Base-by-base conservation (phyloP, 2,113 vertebrate species). In the Echinops telfairi region DNA sequence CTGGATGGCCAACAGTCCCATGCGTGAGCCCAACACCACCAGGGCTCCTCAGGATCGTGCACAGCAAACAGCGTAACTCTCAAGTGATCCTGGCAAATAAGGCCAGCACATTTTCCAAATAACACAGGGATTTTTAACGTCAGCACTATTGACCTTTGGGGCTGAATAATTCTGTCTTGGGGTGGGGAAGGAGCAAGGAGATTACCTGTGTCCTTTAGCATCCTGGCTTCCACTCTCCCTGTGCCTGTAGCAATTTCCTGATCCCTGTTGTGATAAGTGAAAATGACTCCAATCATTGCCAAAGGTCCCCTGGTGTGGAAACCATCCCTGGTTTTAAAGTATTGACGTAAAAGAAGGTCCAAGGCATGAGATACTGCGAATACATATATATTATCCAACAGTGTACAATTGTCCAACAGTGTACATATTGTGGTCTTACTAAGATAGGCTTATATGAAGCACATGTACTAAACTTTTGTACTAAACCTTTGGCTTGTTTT, bases 41-140 rank as follows among this genome's bases (percentile, higher is more conserved):
- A 53, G 47, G 47, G 47, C 12, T 53, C 47, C 47, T 53, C 9
- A 9, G 47, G 9, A 53, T 6, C 47, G 10, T 10, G 47, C 5
- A 11, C 47, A 77, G 33, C 19, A 88, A 89, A 36, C 17, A 43
- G 25, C 27, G 64, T 38, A 53, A 53, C 47, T 53, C 66, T 7
- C 29, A 15, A 82, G 11, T 22, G 31, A 86, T 92, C 86, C 15
- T 40, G 29, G 93, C 84, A 43, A 29, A 87, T 71, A 92, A 92
- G 81, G 43, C 22, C 25, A 64, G 68, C n/a, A 85, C 9, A 19
- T 86, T 87, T 88, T 31, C 23, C 36, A 85, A 90, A 86, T 10
- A 87, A 80, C 33, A 11, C 3, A 43, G 1, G 2, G 9, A 4
- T 76, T 82, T 95, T 84, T 25, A 82, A 62, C 57, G 27, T 91